phyloP scores from a whole-genome alignment of 2,888 invertebrate species.

The Leptopilina drosophilae region DNA sequence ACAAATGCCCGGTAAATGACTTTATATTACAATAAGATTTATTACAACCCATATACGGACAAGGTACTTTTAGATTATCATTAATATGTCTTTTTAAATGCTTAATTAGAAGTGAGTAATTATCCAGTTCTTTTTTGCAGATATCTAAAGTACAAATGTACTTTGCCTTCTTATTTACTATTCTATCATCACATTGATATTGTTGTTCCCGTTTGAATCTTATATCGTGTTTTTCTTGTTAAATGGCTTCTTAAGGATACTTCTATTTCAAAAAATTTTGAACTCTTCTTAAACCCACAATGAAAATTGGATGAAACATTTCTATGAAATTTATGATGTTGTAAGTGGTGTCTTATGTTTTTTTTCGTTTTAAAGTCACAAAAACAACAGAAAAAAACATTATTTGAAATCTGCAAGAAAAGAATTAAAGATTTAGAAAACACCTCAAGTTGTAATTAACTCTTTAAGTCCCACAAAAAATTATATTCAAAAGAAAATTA shows the following conservation, averaged over 20 bases:
- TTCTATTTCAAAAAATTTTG: slow-evolving; percentile 76
- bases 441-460: too few species aligned
- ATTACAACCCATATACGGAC: too few species aligned
- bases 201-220: neutral
- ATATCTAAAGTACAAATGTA: neutral
- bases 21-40: too few species aligned
- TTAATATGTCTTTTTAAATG: too few species aligned
- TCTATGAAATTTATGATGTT: neutral
- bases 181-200: neutral
- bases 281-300: slow-evolving; percentile 68
- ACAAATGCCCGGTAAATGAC: too few species aligned
- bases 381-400: too few species aligned
- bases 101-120: neutral
- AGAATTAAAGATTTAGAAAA: too few species aligned
- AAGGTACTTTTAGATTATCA: too few species aligned
- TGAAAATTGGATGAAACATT: slow-evolving; percentile 66
- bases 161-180: neutral
- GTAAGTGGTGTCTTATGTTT: slow-evolving; percentile 69
- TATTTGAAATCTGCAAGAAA: too few species aligned
- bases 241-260: neutral
- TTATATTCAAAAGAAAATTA: too few species aligned
- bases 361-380: neutral
- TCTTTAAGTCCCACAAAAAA: too few species aligned
- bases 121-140: neutral
- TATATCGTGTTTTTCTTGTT: neutral